Percentiles rank a stretch among this genome's conserved stretches.
Evolutionary conservation across 2,113 vertebrate species (phyloP).

Genomic region (Nerophis ophidion): DNA sequence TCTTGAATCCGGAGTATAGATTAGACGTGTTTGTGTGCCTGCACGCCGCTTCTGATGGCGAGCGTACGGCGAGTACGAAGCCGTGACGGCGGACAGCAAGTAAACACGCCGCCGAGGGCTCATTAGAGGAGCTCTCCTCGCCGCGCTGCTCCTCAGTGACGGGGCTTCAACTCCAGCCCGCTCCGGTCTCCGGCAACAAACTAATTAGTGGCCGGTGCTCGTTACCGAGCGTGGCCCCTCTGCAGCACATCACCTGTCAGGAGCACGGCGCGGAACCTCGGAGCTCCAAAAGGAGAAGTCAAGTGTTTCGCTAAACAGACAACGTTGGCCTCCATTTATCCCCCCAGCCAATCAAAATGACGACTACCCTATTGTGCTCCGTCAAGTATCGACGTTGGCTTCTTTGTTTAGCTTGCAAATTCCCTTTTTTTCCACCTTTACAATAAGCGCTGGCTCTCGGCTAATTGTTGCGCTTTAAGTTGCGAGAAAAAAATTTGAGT

Average conservation of each 20-base stretch:
- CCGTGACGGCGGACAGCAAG: constrained; percentile 64
- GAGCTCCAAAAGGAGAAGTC: constrained; percentile 17
- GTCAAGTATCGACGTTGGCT: constrained; percentile 18
- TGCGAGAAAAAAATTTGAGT: too few relatives aligned
- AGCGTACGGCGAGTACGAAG: constrained; percentile 37
- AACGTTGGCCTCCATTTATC: constrained; percentile 26
- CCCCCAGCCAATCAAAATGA: constrained; percentile 29
- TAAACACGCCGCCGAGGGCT: constrained; percentile 69
- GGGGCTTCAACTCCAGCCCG: constrained; percentile 49
- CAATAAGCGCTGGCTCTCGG: too few relatives aligned
- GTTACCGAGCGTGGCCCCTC: constrained; percentile 46
- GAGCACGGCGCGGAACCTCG: constrained; percentile 31
- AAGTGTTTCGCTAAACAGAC: constrained; percentile 41
- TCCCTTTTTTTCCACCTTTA: too few relatives aligned
- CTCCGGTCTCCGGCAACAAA: constrained; percentile 57
- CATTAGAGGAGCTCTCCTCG: constrained; percentile 58
- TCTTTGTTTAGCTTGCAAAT: constrained; percentile 2
- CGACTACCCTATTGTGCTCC: constrained; percentile 24
- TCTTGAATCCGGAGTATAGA: constrained; percentile 32
- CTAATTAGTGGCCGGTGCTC: constrained; percentile 64
- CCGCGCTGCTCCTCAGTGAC: constrained; percentile 50
- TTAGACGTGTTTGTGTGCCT: constrained; percentile 26
- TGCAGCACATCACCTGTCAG: constrained; percentile 56
- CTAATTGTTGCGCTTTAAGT: too few relatives aligned
- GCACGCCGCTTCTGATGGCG: constrained; percentile 3